Evolutionary conservation across 2,113 vertebrate species (phyloP), one percentile per base, ranked within the genome.

Genomic region (Acanthisitta chloris): DNA sequence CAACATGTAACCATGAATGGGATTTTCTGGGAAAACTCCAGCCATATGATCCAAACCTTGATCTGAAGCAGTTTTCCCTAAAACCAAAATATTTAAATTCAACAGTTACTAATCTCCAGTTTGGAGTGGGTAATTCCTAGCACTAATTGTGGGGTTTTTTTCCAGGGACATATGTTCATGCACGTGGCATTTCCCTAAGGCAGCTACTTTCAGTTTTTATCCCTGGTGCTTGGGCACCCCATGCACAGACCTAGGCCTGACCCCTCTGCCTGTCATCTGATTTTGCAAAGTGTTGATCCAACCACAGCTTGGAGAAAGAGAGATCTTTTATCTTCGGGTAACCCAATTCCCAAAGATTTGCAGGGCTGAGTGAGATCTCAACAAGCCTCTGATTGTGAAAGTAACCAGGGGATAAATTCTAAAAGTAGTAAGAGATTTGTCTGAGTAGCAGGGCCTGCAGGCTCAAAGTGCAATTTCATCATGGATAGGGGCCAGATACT

Each of bases 231-330:
- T 52, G 71, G 45, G 70, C 81, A 91, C 45, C 19, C 40, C 57
- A 4, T 7, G 66, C 79, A 52, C 74, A 95, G 87, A 97, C 88
- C 94, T 4, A 6, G 71, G 82, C 69, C 90, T 95, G 96, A 96
- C 90, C 74, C 28, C 76, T 88, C 8, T 1, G 15, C 69, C 72
- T 94, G 90, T 88, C 93, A 81, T 81, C 94, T 93, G 85, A 83
- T 86, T 94, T 95, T 88, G 76, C 71, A 14, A 86, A 59, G 82
- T 74, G 92, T 90, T 95, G 94, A 96, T 95, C 85, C 92, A 88
- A 59, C 71, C 88, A 86, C 54, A 21, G 76, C 67, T 43, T 51
- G 86, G 55, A 92, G 64, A 96, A 73, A 90, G 85, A 94, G 79
- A 76, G 54, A 88, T 67, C 88, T 95, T 94, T 94, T 90, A 51